Percentiles rank a stretch among this genome's conserved stretches.
Conservation (phyloP, 2,113 vertebrate genomes). For the Ursus arctos region DNA sequence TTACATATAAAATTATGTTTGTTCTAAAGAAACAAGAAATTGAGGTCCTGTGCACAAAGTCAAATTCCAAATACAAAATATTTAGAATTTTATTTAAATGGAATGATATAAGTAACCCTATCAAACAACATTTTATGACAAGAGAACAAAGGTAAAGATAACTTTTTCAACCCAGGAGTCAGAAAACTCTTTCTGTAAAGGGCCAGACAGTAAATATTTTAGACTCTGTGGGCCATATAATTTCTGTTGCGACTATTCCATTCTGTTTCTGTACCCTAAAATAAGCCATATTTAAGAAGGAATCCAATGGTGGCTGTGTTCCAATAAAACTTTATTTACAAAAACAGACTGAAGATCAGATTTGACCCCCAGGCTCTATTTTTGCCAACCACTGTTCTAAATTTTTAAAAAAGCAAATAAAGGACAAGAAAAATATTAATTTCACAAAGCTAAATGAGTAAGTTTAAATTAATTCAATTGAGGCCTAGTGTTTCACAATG, state of each 20-base stretch:
- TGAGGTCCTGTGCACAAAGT: background rate
- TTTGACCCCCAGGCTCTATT: background rate
- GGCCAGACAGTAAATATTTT: background rate
- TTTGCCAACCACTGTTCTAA: background rate
- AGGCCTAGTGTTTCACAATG: background rate
- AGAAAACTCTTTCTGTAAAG: background rate
- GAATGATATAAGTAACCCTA: background rate
- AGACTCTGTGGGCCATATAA: background rate
- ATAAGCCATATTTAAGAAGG: background rate
- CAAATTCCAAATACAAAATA: slow-evolving; percentile 17
- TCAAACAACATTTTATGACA: background rate
- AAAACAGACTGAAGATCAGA: background rate
- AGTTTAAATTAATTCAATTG: background rate
- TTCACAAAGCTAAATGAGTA: background rate
- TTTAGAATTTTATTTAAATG: background rate
- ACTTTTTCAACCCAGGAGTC: background rate
- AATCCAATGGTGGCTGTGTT: background rate
- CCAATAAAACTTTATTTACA: background rate
- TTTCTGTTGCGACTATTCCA: background rate
- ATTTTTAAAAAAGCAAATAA: background rate
- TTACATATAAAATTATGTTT: slow-evolving; percentile 9
- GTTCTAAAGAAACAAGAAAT: slow-evolving; percentile 5
- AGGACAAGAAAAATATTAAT: background rate
- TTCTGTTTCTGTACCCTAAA: background rate
- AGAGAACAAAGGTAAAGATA: background rate